Percentiles rank a stretch among this genome's conserved stretches.
Evolutionary conservation across 2,113 vertebrate species (phyloP).

Genomic region (Microcebus jonahi): DNA sequence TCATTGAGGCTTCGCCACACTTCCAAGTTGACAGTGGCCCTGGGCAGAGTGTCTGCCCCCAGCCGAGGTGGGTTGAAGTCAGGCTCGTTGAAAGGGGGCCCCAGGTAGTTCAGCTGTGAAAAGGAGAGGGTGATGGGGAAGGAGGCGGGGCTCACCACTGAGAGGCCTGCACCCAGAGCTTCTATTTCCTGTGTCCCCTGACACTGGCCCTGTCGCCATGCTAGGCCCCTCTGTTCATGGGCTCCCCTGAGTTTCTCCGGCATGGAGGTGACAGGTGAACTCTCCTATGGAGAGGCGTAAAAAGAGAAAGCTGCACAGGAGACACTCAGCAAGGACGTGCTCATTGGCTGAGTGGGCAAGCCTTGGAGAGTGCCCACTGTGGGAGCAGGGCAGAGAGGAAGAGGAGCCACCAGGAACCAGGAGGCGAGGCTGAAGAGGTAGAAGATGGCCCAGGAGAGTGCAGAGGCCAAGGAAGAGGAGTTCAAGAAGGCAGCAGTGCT

Average conservation of each 20-base stretch:
- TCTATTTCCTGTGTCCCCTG: not conserved
- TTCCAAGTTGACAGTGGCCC: constrained; percentile 94
- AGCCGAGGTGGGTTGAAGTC: constrained; percentile 96
- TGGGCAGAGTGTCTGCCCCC: constrained; percentile 92
- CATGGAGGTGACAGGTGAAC: constrained; percentile 28
- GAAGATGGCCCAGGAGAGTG: constrained; percentile 59
- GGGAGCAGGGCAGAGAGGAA: constrained; percentile 44
- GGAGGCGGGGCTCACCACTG: not conserved
- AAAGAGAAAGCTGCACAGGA: constrained; percentile 25
- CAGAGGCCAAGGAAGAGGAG: constrained; percentile 57
- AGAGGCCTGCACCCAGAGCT: not conserved
- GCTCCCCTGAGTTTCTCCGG: constrained; percentile 35
- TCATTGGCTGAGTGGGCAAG: not conserved
- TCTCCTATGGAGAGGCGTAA: constrained; percentile 1
- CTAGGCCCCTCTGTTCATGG: not conserved
- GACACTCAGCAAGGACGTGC: not conserved
- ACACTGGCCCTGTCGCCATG: not conserved
- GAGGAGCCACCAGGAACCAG: constrained; percentile 42
- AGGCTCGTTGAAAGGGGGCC: constrained; percentile 96
- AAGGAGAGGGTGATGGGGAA: constrained; percentile 69
- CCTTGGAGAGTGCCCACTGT: not conserved
- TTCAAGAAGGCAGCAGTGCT: constrained; percentile 51
- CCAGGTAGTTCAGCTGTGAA: constrained; percentile 94
- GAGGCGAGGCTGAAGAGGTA: constrained; percentile 48
- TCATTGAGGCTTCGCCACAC: constrained; percentile 96